Evolutionary conservation across 1,140 invertebrate species (phyloP).

Genomic region (Penaeus japonicus): DNA sequence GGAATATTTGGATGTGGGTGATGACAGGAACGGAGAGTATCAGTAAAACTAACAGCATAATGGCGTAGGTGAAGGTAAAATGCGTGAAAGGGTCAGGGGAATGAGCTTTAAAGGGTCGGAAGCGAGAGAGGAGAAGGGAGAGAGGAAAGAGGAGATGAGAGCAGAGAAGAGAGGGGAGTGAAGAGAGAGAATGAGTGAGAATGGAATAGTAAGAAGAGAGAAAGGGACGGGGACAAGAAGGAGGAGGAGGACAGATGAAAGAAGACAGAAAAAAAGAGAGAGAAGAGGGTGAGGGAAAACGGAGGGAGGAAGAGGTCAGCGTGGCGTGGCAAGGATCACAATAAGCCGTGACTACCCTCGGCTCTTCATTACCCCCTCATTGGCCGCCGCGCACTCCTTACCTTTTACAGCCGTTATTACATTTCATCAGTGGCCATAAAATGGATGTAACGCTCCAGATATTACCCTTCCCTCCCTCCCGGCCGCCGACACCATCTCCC

Average conservation of each 20-base stretch:
- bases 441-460: not conserved
- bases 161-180: not conserved
- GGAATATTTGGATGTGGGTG: too few species aligned
- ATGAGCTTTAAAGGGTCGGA: not conserved
- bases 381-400: not conserved
- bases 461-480: not conserved
- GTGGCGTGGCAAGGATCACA: too few species aligned
- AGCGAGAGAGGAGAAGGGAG: not conserved
- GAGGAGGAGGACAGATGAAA: not conserved
- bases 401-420: constrained; percentile 10
- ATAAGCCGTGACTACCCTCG: not conserved
- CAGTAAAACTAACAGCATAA: not conserved
- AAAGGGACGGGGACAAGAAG: not conserved
- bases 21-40: not conserved
- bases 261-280: not conserved
- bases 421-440: constrained; percentile 16
- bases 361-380: not conserved
- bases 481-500: not conserved
- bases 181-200: not conserved
- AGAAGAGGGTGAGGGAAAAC: not conserved
- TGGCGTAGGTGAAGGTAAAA: constrained; percentile 7
- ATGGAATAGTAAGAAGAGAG: not conserved
- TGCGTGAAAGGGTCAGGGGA: not conserved
- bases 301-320: not conserved
- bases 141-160: not conserved